These are phyloP conservation scores for Vesta saturnalis DNA, from an alignment of 2,888 invertebrate species.

Conservation along the genomic window DNA sequence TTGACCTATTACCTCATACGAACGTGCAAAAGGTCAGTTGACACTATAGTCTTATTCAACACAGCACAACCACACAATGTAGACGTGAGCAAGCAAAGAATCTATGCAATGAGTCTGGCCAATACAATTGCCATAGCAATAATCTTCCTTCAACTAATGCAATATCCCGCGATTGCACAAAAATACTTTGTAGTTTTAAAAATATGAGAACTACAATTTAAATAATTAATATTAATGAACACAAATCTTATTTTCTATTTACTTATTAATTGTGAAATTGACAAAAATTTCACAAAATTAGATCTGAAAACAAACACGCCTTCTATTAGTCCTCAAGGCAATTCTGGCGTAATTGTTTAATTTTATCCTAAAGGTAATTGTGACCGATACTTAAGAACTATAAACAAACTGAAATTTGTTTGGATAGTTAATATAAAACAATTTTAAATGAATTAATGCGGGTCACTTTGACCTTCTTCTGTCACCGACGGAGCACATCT, in stretches of 20 bases:
- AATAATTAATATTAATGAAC: no score
- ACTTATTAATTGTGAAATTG: no score
- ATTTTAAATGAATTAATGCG: background rate
- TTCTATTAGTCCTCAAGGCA: background rate
- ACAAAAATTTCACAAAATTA: no score
- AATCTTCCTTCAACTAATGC: slow-evolving; percentile 22
- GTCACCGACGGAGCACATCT: background rate
- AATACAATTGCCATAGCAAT: background rate
- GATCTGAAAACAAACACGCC: no score
- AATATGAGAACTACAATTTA: no score
- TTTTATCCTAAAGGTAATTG: background rate
- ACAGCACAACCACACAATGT: slow-evolving; percentile 16
- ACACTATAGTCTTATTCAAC: slow-evolving; percentile 33
- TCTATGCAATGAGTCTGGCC: slow-evolving; percentile 21
- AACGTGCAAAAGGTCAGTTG: slow-evolving; percentile 46
- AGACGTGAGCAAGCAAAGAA: slow-evolving; percentile 29
- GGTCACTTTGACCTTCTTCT: background rate
- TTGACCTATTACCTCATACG: slow-evolving; percentile 49
- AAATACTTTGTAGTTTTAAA: background rate
- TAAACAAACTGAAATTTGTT: background rate
- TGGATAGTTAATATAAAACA: no score
- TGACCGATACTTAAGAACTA: background rate
- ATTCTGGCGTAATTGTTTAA: background rate
- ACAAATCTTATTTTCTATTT: no score
- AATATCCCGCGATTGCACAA: slow-evolving; percentile 2